These are phyloP conservation scores for Fringilla coelebs DNA, from an alignment of 2,797 vertebrate species.

Conservation along the genomic window DNA sequence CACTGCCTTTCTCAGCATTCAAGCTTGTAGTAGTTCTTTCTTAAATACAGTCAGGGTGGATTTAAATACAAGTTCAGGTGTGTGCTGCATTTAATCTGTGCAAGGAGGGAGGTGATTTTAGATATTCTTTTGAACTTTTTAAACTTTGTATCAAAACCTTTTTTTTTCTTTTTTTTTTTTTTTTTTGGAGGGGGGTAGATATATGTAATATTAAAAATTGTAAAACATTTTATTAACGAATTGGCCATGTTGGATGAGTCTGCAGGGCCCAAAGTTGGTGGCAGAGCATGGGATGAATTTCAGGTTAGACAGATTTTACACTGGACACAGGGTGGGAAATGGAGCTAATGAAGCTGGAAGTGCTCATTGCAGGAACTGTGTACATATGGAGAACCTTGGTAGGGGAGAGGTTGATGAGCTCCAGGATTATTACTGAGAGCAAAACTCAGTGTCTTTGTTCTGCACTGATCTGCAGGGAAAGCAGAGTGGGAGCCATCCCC, in stretches of 20 bases:
- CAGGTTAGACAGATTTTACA: not conserved
- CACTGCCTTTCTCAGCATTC: not conserved
- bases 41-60: not conserved
- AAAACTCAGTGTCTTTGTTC: not conserved
- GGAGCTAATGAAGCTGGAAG: not conserved
- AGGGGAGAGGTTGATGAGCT: not conserved
- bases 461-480: not conserved
- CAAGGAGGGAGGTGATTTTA: not conserved
- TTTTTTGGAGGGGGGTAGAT: not conserved
- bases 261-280: not conserved
- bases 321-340: not conserved
- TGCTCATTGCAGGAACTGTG: not conserved
- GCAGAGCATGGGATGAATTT: not conserved
- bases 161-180: not conserved
- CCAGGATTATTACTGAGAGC: not conserved
- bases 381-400: accelerated
- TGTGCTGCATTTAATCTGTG: not conserved
- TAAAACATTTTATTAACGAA: not conserved
- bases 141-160: not conserved
- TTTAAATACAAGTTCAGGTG: not conserved
- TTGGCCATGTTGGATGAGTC: accelerated
- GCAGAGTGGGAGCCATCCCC: not conserved
- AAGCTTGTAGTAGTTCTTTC: not conserved
- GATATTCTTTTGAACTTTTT: not conserved
- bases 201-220: not conserved